Conservation (phyloP, 92 coral and sea anemone species). For the Zoanthus solanderi region DNA sequence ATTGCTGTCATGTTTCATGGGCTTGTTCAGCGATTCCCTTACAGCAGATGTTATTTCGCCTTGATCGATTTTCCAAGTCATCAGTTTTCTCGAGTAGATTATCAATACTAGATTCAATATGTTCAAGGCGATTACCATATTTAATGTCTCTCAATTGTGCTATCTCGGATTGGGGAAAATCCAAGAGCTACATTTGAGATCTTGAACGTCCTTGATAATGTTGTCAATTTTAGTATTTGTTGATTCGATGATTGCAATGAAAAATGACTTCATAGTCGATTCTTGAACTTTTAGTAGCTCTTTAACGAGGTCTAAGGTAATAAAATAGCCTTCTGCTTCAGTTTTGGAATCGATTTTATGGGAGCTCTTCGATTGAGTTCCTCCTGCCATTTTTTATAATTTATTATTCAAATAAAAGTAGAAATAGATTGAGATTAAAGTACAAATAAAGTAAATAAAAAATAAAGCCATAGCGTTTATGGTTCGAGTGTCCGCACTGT, state of each 20-base stretch:
- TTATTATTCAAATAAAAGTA: no score
- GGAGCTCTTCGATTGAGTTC: slow-evolving; percentile 4
- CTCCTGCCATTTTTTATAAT: not conserved
- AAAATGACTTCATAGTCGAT: not conserved
- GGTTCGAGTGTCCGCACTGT: no score
- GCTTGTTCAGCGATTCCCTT: slow-evolving; percentile 50
- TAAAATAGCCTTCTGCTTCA: not conserved
- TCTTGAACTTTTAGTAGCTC: slow-evolving; percentile 6
- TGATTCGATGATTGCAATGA: slow-evolving; percentile 6
- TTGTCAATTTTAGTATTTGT: slow-evolving; percentile 6
- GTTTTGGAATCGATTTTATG: not conserved
- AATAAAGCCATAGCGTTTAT: no score
- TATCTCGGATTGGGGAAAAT: not conserved
- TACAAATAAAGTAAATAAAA: no score
- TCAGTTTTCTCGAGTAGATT: not conserved
- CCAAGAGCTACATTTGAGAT: not conserved
- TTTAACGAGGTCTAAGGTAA: not conserved
- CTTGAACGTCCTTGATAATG: slow-evolving; percentile 20
- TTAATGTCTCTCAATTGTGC: slow-evolving; percentile 1
- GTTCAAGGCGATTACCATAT: not conserved
- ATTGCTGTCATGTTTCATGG: slow-evolving; percentile 53
- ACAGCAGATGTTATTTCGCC: slow-evolving; percentile 57
- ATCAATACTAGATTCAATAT: slow-evolving; percentile 18
- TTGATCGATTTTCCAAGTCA: not conserved
- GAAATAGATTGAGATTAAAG: no score